Evolutionary conservation across 1,140 invertebrate species (phyloP), one percentile per base, ranked within the genome.

Genomic region (Anastrepha obliqua): DNA sequence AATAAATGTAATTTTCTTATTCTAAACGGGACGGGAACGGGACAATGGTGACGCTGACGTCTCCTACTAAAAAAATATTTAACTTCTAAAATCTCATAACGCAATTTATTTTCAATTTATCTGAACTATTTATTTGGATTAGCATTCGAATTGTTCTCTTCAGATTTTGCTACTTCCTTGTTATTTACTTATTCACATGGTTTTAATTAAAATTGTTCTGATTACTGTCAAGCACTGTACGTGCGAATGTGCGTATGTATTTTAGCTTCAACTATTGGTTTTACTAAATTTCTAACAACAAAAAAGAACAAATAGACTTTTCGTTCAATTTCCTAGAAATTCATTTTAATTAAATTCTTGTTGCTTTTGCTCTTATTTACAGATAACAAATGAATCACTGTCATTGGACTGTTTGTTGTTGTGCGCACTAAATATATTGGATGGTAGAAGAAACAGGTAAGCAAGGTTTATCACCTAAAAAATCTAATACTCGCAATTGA

Each of bases 291-390:
- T 29, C 39, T 47, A 44, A 13, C 67, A 74, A 74, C 39, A 17
- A 74, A 62, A 44, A 42, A 42, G 44, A 47, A 47, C 67, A 74
- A 74, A 74, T 47, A 42, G 6, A 74, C 2, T 47, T 5, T 74
- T 74, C 17, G 11, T 44, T n/a, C 11, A 74, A 17, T 44, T 74
- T 74, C 42, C 15, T 74, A 74, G 42, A 74, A 74, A 17, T 74
- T 74, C 3, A 74, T 15, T 74, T 74, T 74, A 74, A 74, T 74
- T 74, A 44, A 74, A 74, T 74, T 74, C 42, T 44, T 70, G 9
- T 70, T 70, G 17, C 67, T 74, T 74, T 74, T 47, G 29, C 20
- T 67, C 39, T 67, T 29, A 74, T 17, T 74, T 74, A 8, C 67
- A 74, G 67, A 74, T 47, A 74, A n/a, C 8, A 13, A 17, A 74